Evolutionary conservation across 2,888 invertebrate species (phyloP).

Genomic region (Cephalotes varians): DNA sequence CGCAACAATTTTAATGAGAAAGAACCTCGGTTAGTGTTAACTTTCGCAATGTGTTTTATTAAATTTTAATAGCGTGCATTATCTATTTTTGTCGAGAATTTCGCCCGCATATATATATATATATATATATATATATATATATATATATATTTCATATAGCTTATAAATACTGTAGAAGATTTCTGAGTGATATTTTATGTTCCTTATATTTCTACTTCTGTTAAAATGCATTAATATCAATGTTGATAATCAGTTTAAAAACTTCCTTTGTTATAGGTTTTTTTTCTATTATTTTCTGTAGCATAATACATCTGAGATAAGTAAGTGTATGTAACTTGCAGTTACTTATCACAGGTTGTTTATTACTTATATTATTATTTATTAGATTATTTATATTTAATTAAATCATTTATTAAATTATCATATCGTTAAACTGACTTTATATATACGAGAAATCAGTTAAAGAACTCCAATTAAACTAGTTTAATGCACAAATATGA

Average conservation of each 20-base stretch:
- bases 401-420: neutral
- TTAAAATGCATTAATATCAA: neutral
- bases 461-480: neutral
- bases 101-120: too few species aligned
- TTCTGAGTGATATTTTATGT: neutral
- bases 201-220: neutral
- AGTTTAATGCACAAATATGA: neutral
- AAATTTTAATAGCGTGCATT: constrained; percentile 22
- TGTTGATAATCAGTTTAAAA: neutral
- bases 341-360: neutral
- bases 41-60: constrained; percentile 26
- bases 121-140: too few species aligned
- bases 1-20: constrained; percentile 48
- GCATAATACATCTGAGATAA: too few species aligned
- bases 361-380: too few species aligned
- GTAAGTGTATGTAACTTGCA: neutral
- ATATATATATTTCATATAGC: neutral
- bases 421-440: neutral
- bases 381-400: too few species aligned
- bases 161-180: neutral
- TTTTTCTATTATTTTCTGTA: neutral
- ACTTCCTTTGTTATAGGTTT: too few species aligned
- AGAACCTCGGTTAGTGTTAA: constrained; percentile 38
- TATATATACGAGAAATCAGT: too few species aligned
- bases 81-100: neutral